Evolutionary conservation across 2,888 invertebrate species (phyloP).

Genomic region (Drosophila pseudotakahashii): DNA sequence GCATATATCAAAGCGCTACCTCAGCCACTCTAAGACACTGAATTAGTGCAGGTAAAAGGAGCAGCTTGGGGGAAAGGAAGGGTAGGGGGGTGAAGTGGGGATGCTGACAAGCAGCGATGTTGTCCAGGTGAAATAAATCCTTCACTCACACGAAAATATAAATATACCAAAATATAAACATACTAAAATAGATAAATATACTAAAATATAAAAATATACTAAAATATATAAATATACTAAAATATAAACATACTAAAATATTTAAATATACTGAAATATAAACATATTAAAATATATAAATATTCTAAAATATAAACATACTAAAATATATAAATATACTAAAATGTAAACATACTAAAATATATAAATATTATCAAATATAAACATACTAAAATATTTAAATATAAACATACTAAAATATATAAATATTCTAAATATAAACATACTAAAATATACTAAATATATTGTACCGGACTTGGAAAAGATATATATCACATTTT

Average conservation of each 20-base stretch:
- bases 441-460: not conserved
- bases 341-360: not conserved
- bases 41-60: conserved; percentile 27
- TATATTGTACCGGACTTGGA: too few species aligned
- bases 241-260: not conserved
- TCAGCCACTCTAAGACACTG: conserved; percentile 32
- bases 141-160: not conserved
- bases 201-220: too few species aligned
- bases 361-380: too few species aligned
- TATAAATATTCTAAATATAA: too few species aligned
- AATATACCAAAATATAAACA: not conserved
- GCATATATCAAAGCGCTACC: conserved; percentile 46
- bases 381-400: not conserved
- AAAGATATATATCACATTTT: too few species aligned
- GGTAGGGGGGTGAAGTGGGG: not conserved
- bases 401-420: not conserved
- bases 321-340: too few species aligned
- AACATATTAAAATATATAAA: not conserved
- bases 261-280: too few species aligned
- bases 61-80: too few species aligned
- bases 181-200: not conserved
- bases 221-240: too few species aligned
- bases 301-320: not conserved
- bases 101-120: conserved; percentile 2
- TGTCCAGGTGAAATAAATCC: not conserved